phyloP scores from a whole-genome alignment of 1,140 invertebrate genomes.

The Nasonia vitripennis region DNA sequence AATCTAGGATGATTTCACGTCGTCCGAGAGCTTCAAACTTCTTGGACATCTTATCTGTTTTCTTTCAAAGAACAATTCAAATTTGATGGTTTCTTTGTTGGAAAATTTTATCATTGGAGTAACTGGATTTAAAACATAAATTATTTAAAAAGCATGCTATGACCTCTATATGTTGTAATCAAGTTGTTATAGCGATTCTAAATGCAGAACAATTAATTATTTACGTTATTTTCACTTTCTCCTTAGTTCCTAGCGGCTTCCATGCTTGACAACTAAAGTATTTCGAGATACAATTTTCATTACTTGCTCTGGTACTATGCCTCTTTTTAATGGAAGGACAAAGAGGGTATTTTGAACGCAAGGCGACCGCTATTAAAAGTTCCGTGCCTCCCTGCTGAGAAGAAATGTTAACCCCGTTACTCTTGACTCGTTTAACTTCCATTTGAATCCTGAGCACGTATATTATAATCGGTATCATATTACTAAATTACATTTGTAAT shows the following conservation, averaged over 20 bases:
- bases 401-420: conserved; percentile 43
- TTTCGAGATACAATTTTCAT: conserved; percentile 10
- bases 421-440: conserved; percentile 14
- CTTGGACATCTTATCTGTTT: background rate
- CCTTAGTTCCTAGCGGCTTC: background rate
- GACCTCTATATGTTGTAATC: background rate
- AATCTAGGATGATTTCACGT: background rate
- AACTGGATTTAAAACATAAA: background rate
- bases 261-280: conserved; percentile 1
- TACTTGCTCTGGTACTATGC: conserved; percentile 4
- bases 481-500: background rate
- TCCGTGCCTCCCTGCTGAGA: conserved; percentile 29
- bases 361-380: conserved; percentile 30
- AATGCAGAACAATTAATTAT: background rate
- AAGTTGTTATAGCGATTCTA: background rate
- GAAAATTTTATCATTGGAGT: background rate
- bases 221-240: conserved; percentile 23
- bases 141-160: background rate
- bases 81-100: background rate
- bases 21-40: background rate
- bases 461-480: conserved; percentile 3
- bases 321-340: conserved; percentile 30
- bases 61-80: background rate
- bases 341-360: conserved; percentile 37
- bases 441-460: conserved; percentile 36